Conservation (phyloP, 2,888 invertebrate species). For the Ochlodes sylvanus region DNA sequence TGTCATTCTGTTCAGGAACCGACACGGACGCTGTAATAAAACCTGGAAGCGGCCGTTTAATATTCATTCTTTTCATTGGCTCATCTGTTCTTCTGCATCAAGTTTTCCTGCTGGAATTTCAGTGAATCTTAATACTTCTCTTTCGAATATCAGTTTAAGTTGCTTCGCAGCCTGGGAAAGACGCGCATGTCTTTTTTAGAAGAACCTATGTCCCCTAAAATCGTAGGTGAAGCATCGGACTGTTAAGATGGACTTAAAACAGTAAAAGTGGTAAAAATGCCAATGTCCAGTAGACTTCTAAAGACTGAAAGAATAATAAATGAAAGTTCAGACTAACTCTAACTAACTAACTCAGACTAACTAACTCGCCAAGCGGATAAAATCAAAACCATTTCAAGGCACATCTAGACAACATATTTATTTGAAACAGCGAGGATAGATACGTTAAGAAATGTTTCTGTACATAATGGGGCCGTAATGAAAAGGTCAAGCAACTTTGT, state of each 20-base stretch:
- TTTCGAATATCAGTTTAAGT: no score
- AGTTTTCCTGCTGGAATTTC: background rate
- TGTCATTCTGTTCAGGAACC: slow-evolving; percentile 5
- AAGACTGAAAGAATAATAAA: no score
- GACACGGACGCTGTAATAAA: background rate
- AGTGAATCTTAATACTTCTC: background rate
- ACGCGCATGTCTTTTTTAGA: no score
- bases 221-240: no score
- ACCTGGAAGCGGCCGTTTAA: background rate
- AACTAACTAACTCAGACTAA: no score
- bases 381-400: background rate
- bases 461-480: slow-evolving; percentile 1
- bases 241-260: no score
- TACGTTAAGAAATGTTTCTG: background rate
- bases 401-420: background rate
- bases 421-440: background rate
- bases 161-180: no score
- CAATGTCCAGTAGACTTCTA: no score
- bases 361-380: background rate
- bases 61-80: background rate
- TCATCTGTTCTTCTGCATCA: background rate
- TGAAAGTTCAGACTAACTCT: no score
- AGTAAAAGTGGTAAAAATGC: no score
- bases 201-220: no score
- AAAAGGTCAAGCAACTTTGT: slow-evolving; percentile 1